These are phyloP conservation scores for Lucinisca nassula DNA, from an alignment of 2,888 invertebrate species.

Conservation along the genomic window DNA sequence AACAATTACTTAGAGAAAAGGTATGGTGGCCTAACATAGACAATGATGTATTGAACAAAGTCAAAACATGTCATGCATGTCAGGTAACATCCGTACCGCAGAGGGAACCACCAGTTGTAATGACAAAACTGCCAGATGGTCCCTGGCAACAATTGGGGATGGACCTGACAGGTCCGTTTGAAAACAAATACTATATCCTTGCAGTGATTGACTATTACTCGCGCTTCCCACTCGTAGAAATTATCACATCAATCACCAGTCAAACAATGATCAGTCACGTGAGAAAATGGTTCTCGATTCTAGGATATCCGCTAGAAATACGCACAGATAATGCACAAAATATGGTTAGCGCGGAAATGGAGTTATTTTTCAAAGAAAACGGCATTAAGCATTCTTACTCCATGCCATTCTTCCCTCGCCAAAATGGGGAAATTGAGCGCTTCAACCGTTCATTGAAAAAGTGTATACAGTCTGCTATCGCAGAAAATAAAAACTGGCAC, in stretches of 20 bases:
- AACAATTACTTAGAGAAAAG: slow-evolving; percentile 40
- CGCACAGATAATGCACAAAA: slow-evolving; percentile 57
- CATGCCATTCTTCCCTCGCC: slow-evolving; percentile 51
- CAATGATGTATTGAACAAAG: slow-evolving; percentile 15
- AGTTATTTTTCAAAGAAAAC: slow-evolving; percentile 21
- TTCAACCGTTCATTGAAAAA: slow-evolving; percentile 48
- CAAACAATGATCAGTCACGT: slow-evolving; percentile 17
- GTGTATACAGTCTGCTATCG: slow-evolving; percentile 27
- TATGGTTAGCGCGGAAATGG: slow-evolving; percentile 40
- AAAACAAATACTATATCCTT: slow-evolving; percentile 30
- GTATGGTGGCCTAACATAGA: slow-evolving; percentile 57
- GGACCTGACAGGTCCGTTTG: slow-evolving; percentile 37
- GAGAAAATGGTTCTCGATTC: slow-evolving; percentile 36
- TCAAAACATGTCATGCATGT: slow-evolving; percentile 33
- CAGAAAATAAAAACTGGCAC: slow-evolving; percentile 43
- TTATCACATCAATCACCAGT: slow-evolving; percentile 14
- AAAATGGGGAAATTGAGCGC: slow-evolving; percentile 56
- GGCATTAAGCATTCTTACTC: slow-evolving; percentile 50
- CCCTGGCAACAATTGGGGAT: slow-evolving; percentile 28
- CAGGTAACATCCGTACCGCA: not conserved
- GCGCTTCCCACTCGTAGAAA: slow-evolving; percentile 37
- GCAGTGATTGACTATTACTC: slow-evolving; percentile 39
- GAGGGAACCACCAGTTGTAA: slow-evolving; percentile 15
- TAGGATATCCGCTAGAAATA: slow-evolving; percentile 18
- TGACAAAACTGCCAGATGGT: slow-evolving; percentile 27